Evolutionary conservation across 2,113 vertebrate genomes (phyloP), one percentile per base, ranked within the genome.

Genomic region (Nannobrachium achirus): DNA sequence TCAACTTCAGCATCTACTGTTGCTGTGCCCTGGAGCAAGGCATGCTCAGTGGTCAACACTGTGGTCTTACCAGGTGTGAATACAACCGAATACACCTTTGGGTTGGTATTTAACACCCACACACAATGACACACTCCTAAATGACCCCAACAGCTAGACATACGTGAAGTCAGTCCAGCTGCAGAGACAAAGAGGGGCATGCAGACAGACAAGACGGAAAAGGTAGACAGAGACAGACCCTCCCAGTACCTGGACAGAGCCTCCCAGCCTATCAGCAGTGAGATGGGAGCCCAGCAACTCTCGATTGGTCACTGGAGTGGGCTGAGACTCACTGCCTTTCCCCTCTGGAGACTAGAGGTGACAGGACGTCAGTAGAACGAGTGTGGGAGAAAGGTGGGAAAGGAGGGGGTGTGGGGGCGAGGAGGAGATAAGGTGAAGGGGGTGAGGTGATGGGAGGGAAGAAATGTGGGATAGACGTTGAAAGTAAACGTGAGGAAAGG

Each of bases 221-320:
- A 79, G 64, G 44, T 57, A 79, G 59, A 61, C 42, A 75, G 39
- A 46, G 51, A 83, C 56, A 85, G 64, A 80, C 81, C 85, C 81
- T 79, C 84, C 72, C 80, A 89, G 92, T 95, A 95, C 94, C 94
- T 95, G 94, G 50, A 94, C 92, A 61, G 94, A 94, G 89, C 94
- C 93, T 87, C 93, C 93, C 87, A 94, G 93, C 92, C 94, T 93
- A 93, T 93, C 93, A 86, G 93, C 92, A 82, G 94, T 92, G 86
- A 94, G 92, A 78, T 90, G 94, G 85, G 93, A 93, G 91, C 93
- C 93, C 90, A 94, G 84, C 67, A 93, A 90, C 89, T 95, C 94
- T 90, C 92, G 91, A 90, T 92, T 92, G 89, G 93, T 94, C 88
- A 92, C 86, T 69, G 89, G 91, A 87, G 91, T 89, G 80, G 92